Evolutionary conservation across 2,888 invertebrate genomes (phyloP).

Genomic region (Pocota personata): DNA sequence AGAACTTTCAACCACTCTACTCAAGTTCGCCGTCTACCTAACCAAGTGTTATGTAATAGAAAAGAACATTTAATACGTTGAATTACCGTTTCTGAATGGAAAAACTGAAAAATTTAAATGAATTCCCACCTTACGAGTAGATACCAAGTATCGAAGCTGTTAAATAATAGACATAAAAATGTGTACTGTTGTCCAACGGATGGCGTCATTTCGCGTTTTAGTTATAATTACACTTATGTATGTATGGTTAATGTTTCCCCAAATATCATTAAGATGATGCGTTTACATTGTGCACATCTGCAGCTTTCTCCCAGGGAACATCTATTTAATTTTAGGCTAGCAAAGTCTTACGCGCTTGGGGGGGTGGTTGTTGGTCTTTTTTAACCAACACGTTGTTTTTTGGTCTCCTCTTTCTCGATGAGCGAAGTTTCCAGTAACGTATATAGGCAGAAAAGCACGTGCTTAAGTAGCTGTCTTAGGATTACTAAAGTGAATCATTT

Average conservation of each 20-base stretch:
- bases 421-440: not conserved
- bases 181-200: not conserved
- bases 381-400: not conserved
- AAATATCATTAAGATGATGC: constrained; percentile 33
- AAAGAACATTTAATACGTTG: constrained; percentile 55
- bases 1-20: constrained; percentile 10
- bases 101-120: not conserved
- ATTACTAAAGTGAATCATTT: constrained; percentile 61
- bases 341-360: not conserved
- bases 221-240: not conserved
- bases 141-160: constrained; percentile 17
- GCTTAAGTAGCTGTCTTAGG: constrained; percentile 74
- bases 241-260: not conserved
- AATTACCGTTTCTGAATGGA: constrained; percentile 41
- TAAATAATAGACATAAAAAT: constrained; percentile 27
- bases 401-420: not conserved
- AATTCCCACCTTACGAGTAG: constrained; percentile 8
- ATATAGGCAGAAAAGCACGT: constrained; percentile 52
- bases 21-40: not conserved
- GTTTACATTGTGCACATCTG: not conserved
- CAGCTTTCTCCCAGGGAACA: not conserved
- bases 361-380: constrained; percentile 9
- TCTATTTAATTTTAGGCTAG: constrained; percentile 33
- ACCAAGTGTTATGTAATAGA: constrained; percentile 7
- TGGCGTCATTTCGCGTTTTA: not conserved